Base-by-base conservation (phyloP, 2,888 invertebrate species). In the Philonicus albiceps region DNA sequence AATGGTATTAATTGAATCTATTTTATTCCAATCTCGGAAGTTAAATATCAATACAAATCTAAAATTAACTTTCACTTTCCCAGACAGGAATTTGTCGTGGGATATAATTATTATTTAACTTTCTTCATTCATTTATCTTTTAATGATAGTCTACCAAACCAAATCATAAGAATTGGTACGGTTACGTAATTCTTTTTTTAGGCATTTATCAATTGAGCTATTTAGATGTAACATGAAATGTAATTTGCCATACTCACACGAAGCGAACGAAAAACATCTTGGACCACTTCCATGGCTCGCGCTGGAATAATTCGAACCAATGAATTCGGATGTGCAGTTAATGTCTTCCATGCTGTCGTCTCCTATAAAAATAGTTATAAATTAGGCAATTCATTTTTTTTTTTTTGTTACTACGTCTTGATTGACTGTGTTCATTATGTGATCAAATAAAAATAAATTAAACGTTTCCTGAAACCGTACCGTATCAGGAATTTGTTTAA, bases 271-370 rank as follows among this genome's bases (percentile, higher is more conserved):
- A 92, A 92, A 87, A 92, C 92, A 90, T 92, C 92, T 90, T 92
- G 92, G 86, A 92, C 92, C 87, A 92, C 92, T 73, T 92, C 91
- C 92, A 92, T 92, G 43, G 92, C 92, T 19, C 92, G 90, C 86
- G 91, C 92, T 2, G 92, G 92, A 87, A 92, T 89, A 86, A 90
- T 89, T 85, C 92, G 91, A 83, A 92, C 92, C 87, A 92, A 88
- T 30, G 92, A 91, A 89, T 92, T 92, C 81, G 92, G 92, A 89
- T 92, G 91, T 87, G 92, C 90, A 88, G 92, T 91, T 87, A 92
- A 89, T 87, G 91, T 91, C 89, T 92, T 92, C 92, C 92, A 92
- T 90, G 92, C 92, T 88, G 91, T 91, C 64, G 92, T 90, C 89
- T 92, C 92, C 92, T 92, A 89, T 76, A 90, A 90, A 88, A 84